Conservation (phyloP, 2,888 invertebrate species). For the Ochropleura leucogaster region DNA sequence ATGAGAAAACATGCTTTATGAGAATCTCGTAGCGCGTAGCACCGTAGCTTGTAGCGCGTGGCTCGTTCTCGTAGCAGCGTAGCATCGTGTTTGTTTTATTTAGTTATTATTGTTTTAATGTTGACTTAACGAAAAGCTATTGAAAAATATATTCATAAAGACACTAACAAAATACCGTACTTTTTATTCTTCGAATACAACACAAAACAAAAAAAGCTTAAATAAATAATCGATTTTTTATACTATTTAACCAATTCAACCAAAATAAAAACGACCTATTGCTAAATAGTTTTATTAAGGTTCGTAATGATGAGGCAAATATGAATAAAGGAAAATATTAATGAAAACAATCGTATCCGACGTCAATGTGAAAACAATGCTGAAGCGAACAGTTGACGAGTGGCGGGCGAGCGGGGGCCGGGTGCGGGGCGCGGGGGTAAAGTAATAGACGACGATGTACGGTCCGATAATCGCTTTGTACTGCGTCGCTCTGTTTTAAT, state of each 20-base stretch:
- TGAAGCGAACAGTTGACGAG: conserved; percentile 36
- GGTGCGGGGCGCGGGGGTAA: conserved; percentile 55
- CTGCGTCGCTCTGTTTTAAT: conserved; percentile 83
- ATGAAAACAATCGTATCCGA: conserved; percentile 75
- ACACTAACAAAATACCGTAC: no score
- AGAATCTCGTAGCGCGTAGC: background rate
- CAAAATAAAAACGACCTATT: background rate
- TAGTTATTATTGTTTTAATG: background rate
- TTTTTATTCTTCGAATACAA: background rate
- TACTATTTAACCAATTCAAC: background rate
- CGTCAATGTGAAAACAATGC: conserved; percentile 70
- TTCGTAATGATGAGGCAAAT: background rate
- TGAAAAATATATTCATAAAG: background rate
- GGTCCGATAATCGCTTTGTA: conserved; percentile 88
- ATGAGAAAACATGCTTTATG: background rate
- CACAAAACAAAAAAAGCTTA: background rate
- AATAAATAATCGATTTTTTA: no score
- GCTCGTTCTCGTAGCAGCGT: conserved; percentile 8
- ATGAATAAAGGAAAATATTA: conserved; percentile 69
- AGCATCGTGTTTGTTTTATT: background rate
- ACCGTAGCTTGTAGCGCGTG: background rate
- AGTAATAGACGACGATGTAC: conserved; percentile 79
- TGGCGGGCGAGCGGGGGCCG: background rate
- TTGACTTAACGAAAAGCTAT: background rate
- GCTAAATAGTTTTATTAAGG: background rate